Percentiles rank a stretch among this genome's conserved stretches.
Evolutionary conservation across 1,140 invertebrate species (phyloP).

Genomic region (Gonatopus flavifemur): DNA sequence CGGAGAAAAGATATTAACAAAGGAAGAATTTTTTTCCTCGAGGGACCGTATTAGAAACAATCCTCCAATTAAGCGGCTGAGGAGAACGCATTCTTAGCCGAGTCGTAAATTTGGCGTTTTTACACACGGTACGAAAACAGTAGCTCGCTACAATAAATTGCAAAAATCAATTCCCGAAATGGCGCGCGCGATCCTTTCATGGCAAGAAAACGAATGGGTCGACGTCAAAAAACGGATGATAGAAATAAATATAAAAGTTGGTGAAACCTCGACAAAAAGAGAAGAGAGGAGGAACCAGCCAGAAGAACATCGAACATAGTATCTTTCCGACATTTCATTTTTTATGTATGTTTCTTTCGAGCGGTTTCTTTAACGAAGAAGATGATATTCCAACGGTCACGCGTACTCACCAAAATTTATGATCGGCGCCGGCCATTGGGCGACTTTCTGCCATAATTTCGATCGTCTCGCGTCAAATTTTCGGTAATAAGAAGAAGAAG

Average conservation of each 20-base stretch:
- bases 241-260: no score
- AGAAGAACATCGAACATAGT: neutral
- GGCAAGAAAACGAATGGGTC: constrained; percentile 11
- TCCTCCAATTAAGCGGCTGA: constrained; percentile 49
- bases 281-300: neutral
- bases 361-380: constrained; percentile 24
- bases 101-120: constrained; percentile 52
- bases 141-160: constrained; percentile 58
- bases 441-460: constrained; percentile 26
- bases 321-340: no score
- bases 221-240: constrained; percentile 7
- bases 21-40: constrained; percentile 13
- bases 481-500: constrained; percentile 10
- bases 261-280: constrained; percentile 12
- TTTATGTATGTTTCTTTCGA: constrained; percentile 15
- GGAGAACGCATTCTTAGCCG: constrained; percentile 37
- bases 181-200: constrained; percentile 10
- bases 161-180: constrained; percentile 52
- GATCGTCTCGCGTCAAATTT: constrained; percentile 14
- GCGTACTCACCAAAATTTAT: constrained; percentile 36
- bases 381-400: constrained; percentile 19
- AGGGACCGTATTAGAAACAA: constrained; percentile 37
- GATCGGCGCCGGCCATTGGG: constrained; percentile 32
- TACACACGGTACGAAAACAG: constrained; percentile 49
- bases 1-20: no score